Evolutionary conservation across 2,797 vertebrate species (phyloP).

Genomic region (Vireo griseus): DNA sequence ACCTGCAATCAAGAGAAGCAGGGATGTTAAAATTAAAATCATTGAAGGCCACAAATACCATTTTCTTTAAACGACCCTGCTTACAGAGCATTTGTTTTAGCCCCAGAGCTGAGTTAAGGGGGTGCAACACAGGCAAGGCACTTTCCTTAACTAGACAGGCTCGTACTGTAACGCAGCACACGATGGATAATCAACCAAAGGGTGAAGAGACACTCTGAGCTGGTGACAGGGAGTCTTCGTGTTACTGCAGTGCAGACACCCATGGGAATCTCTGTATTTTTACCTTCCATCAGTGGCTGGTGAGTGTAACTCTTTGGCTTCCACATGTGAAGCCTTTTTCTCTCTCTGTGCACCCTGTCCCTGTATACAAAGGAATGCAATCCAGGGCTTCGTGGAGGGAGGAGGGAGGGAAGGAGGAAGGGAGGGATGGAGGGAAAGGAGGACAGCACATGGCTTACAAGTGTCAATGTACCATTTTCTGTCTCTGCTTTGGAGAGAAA

Average conservation of each 20-base stretch:
- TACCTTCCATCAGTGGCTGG: background rate
- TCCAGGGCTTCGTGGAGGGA: background rate
- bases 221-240: background rate
- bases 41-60: background rate
- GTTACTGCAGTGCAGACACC: background rate
- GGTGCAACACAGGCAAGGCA: background rate
- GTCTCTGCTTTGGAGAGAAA: background rate
- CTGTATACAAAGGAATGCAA: background rate
- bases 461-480: background rate
- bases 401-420: background rate
- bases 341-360: background rate
- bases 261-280: background rate
- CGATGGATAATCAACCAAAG: background rate
- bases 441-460: background rate
- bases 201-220: background rate
- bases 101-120: background rate
- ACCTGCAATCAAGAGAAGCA: conserved; percentile 75
- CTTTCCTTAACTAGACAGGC: background rate
- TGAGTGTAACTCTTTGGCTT: background rate
- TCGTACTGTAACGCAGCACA: fast-evolving
- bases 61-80: background rate
- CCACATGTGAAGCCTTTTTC: background rate
- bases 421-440: background rate
- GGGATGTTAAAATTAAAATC: background rate
- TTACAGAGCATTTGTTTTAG: background rate